Evolutionary conservation across 2,113 vertebrate genomes (phyloP).

Genomic region (Candoia aspera): DNA sequence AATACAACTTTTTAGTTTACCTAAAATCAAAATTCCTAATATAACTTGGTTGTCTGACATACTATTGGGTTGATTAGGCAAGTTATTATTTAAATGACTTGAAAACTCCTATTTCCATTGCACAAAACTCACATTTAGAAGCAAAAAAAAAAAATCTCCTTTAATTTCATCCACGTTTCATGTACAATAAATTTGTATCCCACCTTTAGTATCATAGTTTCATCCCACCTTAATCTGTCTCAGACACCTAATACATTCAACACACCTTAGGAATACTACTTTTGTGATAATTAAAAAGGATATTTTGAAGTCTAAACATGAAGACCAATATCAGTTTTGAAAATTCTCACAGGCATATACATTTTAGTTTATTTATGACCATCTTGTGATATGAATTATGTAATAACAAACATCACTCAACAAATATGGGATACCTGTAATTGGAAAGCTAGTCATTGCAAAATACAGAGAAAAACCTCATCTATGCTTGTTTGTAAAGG

Average conservation of each 20-base stretch:
- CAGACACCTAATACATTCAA: background rate
- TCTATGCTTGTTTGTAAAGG: background rate
- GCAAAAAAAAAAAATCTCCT: background rate
- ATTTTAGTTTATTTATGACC: background rate
- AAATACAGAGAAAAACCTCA: background rate
- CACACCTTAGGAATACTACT: background rate
- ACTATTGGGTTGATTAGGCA: background rate
- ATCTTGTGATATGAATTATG: background rate
- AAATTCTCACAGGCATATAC: background rate
- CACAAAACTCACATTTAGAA: background rate
- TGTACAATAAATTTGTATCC: background rate
- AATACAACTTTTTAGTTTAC: background rate
- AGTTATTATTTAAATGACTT: background rate
- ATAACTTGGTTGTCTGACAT: background rate
- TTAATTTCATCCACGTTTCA: background rate
- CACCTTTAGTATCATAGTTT: background rate
- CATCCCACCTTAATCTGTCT: background rate
- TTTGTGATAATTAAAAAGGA: background rate
- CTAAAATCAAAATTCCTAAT: background rate
- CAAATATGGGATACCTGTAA: background rate
- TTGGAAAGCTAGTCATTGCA: slow-evolving; percentile 1
- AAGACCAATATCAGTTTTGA: background rate
- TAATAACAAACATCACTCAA: slow-evolving; percentile 1
- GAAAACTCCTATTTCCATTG: background rate
- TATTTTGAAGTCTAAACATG: background rate